Percentiles rank a stretch among this genome's conserved stretches.
Evolutionary conservation across 2,113 vertebrate genomes (phyloP).

Genomic region (Chinchilla lanigera): DNA sequence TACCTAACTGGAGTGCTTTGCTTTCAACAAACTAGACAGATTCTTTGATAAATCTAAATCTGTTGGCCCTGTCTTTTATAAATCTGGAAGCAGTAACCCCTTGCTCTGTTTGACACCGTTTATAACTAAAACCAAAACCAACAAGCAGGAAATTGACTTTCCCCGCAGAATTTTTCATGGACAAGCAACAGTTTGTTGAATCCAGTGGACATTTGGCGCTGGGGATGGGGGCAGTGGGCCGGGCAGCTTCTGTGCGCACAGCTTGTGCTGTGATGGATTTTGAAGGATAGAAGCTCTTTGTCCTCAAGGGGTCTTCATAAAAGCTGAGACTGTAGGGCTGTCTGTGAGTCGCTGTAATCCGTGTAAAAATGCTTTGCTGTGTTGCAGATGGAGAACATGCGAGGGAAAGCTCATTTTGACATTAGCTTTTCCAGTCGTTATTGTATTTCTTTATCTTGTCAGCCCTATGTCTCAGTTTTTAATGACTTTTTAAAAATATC

Average conservation of each 20-base stretch:
- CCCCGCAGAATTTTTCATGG: neutral
- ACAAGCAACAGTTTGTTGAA: neutral
- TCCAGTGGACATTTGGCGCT: neutral
- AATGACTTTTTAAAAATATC: neutral
- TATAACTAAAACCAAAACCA: conserved; percentile 39
- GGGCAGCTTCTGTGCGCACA: neutral
- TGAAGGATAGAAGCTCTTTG: neutral
- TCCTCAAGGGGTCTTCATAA: neutral
- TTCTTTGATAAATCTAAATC: conserved; percentile 32
- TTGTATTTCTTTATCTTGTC: neutral
- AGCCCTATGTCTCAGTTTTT: neutral
- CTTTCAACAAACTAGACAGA: conserved; percentile 34
- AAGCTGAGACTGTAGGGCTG: neutral
- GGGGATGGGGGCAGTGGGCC: rapidly evolving
- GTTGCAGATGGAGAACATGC: neutral
- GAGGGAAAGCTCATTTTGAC: neutral
- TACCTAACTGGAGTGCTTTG: conserved; percentile 10
- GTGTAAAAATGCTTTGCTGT: neutral
- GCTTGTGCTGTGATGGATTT: neutral
- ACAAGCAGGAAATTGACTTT: conserved; percentile 42
- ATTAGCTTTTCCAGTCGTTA: neutral
- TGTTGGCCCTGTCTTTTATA: neutral
- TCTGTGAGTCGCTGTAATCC: neutral
- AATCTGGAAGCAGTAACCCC: conserved; percentile 34
- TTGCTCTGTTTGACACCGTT: neutral